phyloP scores from a whole-genome alignment of 2,113 vertebrate genomes.

The Progne subis region DNA sequence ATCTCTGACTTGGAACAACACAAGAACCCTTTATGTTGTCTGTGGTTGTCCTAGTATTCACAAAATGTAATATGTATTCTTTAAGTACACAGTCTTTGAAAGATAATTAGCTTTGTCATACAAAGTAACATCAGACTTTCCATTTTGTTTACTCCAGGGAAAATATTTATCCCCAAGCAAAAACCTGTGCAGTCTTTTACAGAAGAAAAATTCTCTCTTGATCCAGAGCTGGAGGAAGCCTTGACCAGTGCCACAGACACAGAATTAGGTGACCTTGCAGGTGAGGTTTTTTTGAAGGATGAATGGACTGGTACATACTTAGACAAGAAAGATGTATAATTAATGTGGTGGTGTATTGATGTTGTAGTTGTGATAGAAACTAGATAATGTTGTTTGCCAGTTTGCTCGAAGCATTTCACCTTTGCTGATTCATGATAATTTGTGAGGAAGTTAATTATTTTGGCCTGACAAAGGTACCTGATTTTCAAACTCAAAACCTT shows the following conservation, averaged over 20 bases:
- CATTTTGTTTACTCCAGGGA: slow-evolving; percentile 78
- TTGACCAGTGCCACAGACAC: slow-evolving; percentile 93
- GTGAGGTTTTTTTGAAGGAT: slow-evolving; percentile 64
- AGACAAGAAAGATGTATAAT: neutral
- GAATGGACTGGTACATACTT: neutral
- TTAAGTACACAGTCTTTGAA: neutral
- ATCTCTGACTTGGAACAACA: neutral
- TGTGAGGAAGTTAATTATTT: neutral
- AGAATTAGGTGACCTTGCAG: slow-evolving; percentile 95
- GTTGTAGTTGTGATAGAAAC: neutral
- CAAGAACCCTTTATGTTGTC: neutral
- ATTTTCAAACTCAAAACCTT: neutral
- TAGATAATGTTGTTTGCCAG: neutral
- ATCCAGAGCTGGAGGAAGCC: slow-evolving; percentile 97
- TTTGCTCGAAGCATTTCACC: neutral
- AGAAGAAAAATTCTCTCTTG: slow-evolving; percentile 90
- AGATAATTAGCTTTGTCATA: neutral
- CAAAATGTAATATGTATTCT: neutral
- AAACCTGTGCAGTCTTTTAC: slow-evolving; percentile 81
- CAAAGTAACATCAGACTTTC: neutral
- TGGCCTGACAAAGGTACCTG: neutral
- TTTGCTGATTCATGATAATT: neutral
- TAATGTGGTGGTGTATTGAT: neutral
- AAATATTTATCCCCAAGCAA: slow-evolving; percentile 90
- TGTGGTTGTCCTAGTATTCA: neutral